phyloP scores from a whole-genome alignment of 1,140 invertebrate genomes.

The Geopemphigus sp. region DNA sequence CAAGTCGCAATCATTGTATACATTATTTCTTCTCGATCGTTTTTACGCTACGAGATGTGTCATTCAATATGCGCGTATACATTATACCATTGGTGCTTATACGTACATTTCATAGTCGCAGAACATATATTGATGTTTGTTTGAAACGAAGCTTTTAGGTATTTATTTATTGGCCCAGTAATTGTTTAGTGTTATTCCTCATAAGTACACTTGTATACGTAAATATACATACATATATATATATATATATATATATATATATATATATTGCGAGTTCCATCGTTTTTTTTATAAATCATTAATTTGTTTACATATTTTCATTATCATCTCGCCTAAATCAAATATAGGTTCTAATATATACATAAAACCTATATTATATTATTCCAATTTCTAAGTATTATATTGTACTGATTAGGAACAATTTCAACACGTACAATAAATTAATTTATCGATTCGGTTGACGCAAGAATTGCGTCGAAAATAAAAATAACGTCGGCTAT shows the following conservation, averaged over 20 bases:
- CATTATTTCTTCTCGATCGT: background rate
- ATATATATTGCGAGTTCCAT: background rate
- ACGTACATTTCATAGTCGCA: too few species aligned
- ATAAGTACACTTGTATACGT: too few species aligned
- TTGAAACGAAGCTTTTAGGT: background rate
- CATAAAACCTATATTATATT: background rate
- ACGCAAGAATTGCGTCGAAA: background rate
- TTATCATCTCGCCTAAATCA: conserved; percentile 25
- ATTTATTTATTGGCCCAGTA: background rate
- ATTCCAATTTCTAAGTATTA: background rate
- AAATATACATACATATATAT: too few species aligned
- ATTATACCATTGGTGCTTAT: background rate
- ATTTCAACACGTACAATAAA: conserved; percentile 5
- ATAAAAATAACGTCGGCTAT: background rate
- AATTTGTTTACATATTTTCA: conserved; percentile 10
- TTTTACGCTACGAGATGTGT: background rate
- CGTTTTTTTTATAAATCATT: background rate
- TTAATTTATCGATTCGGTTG: background rate
- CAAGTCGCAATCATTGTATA: too few species aligned
- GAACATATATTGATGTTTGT: background rate
- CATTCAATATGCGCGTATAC: background rate
- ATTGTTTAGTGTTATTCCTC: too few species aligned
- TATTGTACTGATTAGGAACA: background rate
- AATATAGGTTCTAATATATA: background rate
- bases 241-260: too few species aligned